Evolutionary conservation across 2,113 vertebrate genomes (phyloP).

Genomic region (Erythrolamprus reginae): DNA sequence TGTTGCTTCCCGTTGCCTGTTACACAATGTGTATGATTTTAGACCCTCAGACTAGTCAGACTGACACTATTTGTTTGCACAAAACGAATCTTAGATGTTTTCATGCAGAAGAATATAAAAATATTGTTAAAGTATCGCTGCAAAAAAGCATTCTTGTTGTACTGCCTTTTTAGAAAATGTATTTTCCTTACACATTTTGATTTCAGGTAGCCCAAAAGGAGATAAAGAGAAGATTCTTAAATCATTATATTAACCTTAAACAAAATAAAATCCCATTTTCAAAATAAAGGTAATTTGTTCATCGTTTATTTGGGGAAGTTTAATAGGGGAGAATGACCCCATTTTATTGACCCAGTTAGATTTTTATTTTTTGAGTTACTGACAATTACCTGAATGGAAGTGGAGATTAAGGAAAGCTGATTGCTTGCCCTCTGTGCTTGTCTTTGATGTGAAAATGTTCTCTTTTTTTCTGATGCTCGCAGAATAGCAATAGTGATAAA

Average conservation of each 20-base stretch:
- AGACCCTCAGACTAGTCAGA: background rate
- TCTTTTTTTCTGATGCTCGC: background rate
- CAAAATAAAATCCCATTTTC: slow-evolving; percentile 9
- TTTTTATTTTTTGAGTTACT: slow-evolving; percentile 37
- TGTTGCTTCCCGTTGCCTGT: background rate
- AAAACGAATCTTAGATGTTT: background rate
- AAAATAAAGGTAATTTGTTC: background rate
- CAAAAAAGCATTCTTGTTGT: slow-evolving; percentile 8
- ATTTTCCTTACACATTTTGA: slow-evolving; percentile 19
- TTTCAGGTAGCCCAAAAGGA: background rate
- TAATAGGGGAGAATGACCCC: background rate
- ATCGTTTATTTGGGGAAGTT: slow-evolving; percentile 10
- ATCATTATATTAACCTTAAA: background rate
- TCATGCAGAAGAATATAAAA: background rate
- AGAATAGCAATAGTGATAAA: slow-evolving; percentile 23
- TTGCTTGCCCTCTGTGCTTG: background rate
- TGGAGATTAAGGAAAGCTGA: slow-evolving; percentile 10
- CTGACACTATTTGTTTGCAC: background rate
- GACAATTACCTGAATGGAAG: slow-evolving; percentile 14
- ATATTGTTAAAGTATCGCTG: background rate
- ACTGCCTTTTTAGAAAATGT: background rate
- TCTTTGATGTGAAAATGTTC: slow-evolving; percentile 8
- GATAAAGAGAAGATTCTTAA: slow-evolving; percentile 15
- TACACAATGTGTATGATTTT: background rate
- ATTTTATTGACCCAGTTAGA: slow-evolving; percentile 11